These are phyloP conservation scores for Drosophila tristis DNA, from an alignment of 1,140 invertebrate genomes.

Conservation along the genomic window DNA sequence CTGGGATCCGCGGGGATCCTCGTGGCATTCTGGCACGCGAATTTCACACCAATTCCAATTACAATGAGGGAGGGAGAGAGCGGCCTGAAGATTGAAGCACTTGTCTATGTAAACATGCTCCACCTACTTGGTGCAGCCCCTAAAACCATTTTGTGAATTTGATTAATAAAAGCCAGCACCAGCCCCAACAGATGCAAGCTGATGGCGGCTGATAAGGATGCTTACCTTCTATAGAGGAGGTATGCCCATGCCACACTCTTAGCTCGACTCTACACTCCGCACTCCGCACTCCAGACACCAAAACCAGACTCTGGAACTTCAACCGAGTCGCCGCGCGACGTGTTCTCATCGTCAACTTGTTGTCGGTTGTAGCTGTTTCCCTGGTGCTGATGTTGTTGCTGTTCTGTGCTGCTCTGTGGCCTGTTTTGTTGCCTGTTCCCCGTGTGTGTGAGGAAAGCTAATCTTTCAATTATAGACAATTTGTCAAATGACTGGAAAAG, in stretches of 20 bases:
- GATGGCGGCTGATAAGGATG: constrained; percentile 58
- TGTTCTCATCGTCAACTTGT: constrained; percentile 74
- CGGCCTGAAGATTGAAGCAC: constrained; percentile 42
- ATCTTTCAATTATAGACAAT: constrained; percentile 84
- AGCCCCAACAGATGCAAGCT: constrained; percentile 64
- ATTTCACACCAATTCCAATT: constrained; percentile 82
- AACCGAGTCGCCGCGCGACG: constrained; percentile 58
- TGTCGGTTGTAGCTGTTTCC: constrained; percentile 46
- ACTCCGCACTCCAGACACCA: constrained; percentile 30
- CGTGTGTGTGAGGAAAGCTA: constrained; percentile 78
- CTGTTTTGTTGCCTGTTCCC: no score
- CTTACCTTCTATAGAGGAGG: no score
- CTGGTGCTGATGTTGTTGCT: constrained; percentile 10
- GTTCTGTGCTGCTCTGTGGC: constrained; percentile 23
- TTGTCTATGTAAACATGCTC: constrained; percentile 80
- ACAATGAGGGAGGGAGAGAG: constrained; percentile 35
- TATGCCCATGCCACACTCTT: no score
- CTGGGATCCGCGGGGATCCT: constrained; percentile 21
- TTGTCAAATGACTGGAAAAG: constrained; percentile 80
- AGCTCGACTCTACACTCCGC: background rate
- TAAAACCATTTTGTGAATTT: constrained; percentile 82
- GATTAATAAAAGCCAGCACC: constrained; percentile 83
- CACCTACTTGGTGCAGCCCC: constrained; percentile 75
- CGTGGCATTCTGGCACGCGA: constrained; percentile 60
- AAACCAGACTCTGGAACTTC: constrained; percentile 44